Conservation (phyloP, 2,888 invertebrate species). For the Nemapogon koenigi region DNA sequence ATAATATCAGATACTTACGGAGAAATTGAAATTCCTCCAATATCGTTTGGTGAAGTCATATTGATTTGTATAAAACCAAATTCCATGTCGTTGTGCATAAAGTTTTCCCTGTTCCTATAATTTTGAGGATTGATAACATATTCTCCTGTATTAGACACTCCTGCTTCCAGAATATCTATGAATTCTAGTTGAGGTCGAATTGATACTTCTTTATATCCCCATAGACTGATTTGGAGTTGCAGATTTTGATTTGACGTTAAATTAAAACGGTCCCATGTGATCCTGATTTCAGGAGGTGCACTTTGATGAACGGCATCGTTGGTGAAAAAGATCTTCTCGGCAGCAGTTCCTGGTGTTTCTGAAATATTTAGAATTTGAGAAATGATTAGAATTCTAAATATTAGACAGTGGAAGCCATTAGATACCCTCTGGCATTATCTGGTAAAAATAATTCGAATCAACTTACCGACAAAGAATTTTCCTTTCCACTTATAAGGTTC, state of each 20-base stretch:
- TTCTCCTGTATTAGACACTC: conserved; percentile 71
- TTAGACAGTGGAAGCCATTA: no score
- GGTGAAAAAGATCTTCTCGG: conserved; percentile 84
- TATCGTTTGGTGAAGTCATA: conserved; percentile 76
- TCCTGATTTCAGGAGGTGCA: conserved; percentile 75
- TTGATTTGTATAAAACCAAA: conserved; percentile 91
- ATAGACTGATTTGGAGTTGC: conserved; percentile 80
- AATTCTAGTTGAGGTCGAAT: conserved; percentile 81
- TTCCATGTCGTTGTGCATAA: conserved; percentile 74
- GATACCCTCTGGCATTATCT: background rate
- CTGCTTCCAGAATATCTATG: conserved; percentile 76
- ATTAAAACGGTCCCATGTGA: conserved; percentile 86
- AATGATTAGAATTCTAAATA: no score
- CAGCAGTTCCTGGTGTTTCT: conserved; percentile 90
- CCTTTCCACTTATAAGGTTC: conserved; percentile 89
- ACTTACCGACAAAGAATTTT: conserved; percentile 87
- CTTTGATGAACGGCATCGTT: conserved; percentile 75
- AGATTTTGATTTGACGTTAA: conserved; percentile 82
- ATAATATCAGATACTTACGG: conserved; percentile 68
- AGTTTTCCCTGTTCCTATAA: conserved; percentile 74
- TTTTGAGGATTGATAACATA: conserved; percentile 77
- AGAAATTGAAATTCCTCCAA: conserved; percentile 69
- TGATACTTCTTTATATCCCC: conserved; percentile 88
- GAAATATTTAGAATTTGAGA: no score
- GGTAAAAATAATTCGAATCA: background rate